Percentiles rank a stretch among this genome's conserved stretches.
These are phyloP conservation scores for Autographa pulchrina DNA, from an alignment of 2,888 invertebrate species.

Conservation along the genomic window DNA sequence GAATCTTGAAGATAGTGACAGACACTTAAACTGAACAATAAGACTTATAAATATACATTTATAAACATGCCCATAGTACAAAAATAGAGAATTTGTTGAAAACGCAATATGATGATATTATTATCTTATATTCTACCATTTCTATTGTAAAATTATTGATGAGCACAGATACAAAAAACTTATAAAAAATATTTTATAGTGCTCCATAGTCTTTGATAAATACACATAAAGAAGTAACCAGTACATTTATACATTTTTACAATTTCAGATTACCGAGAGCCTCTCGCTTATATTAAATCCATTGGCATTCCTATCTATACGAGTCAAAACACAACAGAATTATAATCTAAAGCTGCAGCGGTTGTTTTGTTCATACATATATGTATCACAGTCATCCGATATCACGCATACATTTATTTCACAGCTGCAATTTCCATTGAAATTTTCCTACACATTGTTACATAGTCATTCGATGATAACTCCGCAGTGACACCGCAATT, in stretches of 20 bases:
- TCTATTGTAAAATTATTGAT: too few relatives aligned
- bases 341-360: not conserved
- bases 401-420: not conserved
- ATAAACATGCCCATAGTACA: too few relatives aligned
- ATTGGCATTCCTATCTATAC: too few relatives aligned
- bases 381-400: not conserved
- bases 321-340: not conserved
- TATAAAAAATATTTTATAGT: too few relatives aligned
- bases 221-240: too few relatives aligned
- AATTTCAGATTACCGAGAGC: too few relatives aligned
- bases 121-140: too few relatives aligned
- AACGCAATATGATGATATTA: too few relatives aligned
- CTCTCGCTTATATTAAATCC: too few relatives aligned
- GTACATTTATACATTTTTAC: too few relatives aligned
- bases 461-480: not conserved
- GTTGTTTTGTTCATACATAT: not conserved
- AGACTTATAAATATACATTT: not conserved
- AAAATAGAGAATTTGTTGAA: not conserved
- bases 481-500: conserved; percentile 1
- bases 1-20: conserved; percentile 3
- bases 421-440: not conserved
- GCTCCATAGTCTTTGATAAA: too few relatives aligned
- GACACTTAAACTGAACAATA: not conserved
- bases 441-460: not conserved
- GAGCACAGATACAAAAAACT: too few relatives aligned